Evolutionary conservation across 2,113 vertebrate species (phyloP).

Genomic region (Arvicanthis niloticus): DNA sequence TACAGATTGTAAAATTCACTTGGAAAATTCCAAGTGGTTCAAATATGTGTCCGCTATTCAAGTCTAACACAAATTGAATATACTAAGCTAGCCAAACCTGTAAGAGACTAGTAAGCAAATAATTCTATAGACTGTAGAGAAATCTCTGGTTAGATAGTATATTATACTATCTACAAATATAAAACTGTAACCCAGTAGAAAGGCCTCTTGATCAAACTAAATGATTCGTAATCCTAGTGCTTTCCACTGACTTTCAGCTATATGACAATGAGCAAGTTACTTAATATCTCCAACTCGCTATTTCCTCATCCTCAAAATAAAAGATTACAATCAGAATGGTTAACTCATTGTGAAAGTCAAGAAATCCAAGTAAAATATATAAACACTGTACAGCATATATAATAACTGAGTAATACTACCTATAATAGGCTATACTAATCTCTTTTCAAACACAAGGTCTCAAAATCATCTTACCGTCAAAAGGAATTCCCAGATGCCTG

Average conservation of each 20-base stretch:
- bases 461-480: constrained; percentile 25
- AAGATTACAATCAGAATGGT: constrained; percentile 30
- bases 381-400: neutral
- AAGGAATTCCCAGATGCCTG: neutral
- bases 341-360: constrained; percentile 28
- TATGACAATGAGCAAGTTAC: constrained; percentile 28
- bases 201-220: neutral
- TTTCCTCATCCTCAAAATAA: neutral
- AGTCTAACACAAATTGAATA: constrained; percentile 19
- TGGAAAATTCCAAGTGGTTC: constrained; percentile 42
- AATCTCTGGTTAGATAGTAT: neutral
- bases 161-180: neutral
- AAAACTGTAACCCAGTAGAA: constrained; percentile 3
- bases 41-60: neutral
- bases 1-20: neutral
- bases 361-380: neutral
- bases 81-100: neutral
- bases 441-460: neutral
- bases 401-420: neutral
- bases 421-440: neutral
- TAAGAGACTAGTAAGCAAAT: neutral
- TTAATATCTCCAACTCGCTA: neutral
- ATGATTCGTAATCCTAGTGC: neutral
- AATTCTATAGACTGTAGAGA: neutral
- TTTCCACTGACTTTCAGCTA: neutral